These are phyloP conservation scores for Melanophora roralis DNA, from an alignment of 2,888 invertebrate genomes.

Conservation along the genomic window DNA sequence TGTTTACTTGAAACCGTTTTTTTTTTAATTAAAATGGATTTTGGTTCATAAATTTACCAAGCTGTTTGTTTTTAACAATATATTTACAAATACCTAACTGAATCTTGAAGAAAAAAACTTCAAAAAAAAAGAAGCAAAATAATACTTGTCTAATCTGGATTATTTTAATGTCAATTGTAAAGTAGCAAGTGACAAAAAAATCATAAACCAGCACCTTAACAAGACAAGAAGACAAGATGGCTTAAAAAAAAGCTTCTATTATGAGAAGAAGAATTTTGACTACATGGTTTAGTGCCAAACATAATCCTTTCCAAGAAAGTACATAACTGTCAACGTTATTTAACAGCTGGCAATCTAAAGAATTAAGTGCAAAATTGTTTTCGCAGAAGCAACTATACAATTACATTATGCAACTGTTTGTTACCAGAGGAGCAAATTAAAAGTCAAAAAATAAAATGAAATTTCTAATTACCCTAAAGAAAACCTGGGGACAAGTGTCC, in stretches of 20 bases:
- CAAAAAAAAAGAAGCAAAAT: conserved; percentile 6
- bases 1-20: conserved; percentile 9
- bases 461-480: no score
- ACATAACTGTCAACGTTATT: conserved; percentile 54
- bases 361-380: conserved; percentile 33
- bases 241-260: no score
- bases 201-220: neutral
- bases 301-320: conserved; percentile 43
- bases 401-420: neutral
- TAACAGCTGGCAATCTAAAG: conserved; percentile 25
- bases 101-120: neutral
- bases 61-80: conserved; percentile 26
- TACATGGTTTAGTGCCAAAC: conserved; percentile 15
- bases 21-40: conserved; percentile 31
- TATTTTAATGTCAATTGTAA: conserved; percentile 54
- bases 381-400: conserved; percentile 45
- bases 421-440: conserved; percentile 19
- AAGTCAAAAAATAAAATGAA: conserved; percentile 27
- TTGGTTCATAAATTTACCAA: conserved; percentile 54
- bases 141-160: conserved; percentile 52
- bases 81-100: neutral
- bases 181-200: conserved; percentile 3
- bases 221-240: no score
- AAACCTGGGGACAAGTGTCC: no score
- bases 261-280: neutral